These are phyloP conservation scores for Choloepus didactylus DNA, from an alignment of 2,797 vertebrate genomes.

Conservation along the genomic window DNA sequence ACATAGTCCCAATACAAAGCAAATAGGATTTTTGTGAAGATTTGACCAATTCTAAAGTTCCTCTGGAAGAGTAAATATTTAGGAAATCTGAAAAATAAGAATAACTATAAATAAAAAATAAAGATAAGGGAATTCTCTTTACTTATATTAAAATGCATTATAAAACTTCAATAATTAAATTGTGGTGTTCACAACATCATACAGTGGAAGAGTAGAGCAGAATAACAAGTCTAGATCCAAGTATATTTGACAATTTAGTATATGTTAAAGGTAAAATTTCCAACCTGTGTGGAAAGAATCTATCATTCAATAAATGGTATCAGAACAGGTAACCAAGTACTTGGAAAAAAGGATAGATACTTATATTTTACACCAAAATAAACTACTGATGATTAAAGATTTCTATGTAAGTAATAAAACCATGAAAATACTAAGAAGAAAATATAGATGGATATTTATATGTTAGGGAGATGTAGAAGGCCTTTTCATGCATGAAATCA, in stretches of 20 bases:
- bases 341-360: neutral
- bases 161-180: slow-evolving; percentile 41
- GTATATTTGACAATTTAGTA: neutral
- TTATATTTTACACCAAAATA: slow-evolving; percentile 36
- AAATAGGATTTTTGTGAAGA: slow-evolving; percentile 12
- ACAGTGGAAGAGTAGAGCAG: neutral
- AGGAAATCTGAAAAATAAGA: slow-evolving; percentile 42
- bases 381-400: neutral
- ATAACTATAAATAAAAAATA: neutral
- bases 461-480: neutral
- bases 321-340: neutral
- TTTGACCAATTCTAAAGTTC: neutral
- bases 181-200: neutral
- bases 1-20: neutral
- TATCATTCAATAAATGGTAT: neutral
- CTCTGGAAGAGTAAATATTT: slow-evolving; percentile 6
- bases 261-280: slow-evolving; percentile 18
- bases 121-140: slow-evolving; percentile 7
- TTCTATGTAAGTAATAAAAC: slow-evolving; percentile 16
- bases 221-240: neutral
- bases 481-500: neutral
- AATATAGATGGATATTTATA: neutral
- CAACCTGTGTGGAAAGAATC: neutral
- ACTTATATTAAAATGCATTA: neutral
- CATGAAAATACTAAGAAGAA: neutral